Conservation (phyloP, 37 sponge, comb jelly and placozoan genomes). For the Axinella damicornis region DNA sequence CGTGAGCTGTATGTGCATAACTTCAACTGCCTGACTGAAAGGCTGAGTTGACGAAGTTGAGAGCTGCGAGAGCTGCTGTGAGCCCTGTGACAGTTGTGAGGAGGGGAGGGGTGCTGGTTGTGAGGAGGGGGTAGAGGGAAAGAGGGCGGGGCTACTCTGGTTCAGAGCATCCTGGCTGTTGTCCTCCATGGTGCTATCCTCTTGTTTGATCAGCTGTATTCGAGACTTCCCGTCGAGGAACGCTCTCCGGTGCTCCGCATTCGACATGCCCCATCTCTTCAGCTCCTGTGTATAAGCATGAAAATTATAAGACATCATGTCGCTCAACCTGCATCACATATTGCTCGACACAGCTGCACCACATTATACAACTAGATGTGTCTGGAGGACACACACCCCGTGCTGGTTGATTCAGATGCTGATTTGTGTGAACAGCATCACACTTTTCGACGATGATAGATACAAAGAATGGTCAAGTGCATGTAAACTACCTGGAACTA, state of each 20-base stretch:
- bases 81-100: not conserved
- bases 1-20: constrained; percentile 36
- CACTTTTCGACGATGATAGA: too few species aligned
- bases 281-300: constrained; percentile 11
- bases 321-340: too few species aligned
- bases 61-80: constrained; percentile 14
- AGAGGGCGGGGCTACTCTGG: not conserved
- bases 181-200: not conserved
- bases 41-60: not conserved
- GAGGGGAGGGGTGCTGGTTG: not conserved
- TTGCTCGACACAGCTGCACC: too few species aligned
- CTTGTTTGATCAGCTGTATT: not conserved
- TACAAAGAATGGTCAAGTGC: too few species aligned
- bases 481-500: too few species aligned
- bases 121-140: constrained; percentile 11
- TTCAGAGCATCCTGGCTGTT: not conserved
- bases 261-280: constrained; percentile 37
- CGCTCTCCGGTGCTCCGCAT: not conserved
- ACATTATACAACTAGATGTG: too few species aligned
- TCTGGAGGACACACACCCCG: too few species aligned
- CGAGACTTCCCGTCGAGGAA: constrained; percentile 1
- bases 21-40: constrained; percentile 22
- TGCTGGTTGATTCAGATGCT: too few species aligned
- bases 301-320: not conserved
- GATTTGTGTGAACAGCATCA: too few species aligned